phyloP scores from a whole-genome alignment of 92 coral and sea anemone species.

The Phymanthus crucifer region DNA sequence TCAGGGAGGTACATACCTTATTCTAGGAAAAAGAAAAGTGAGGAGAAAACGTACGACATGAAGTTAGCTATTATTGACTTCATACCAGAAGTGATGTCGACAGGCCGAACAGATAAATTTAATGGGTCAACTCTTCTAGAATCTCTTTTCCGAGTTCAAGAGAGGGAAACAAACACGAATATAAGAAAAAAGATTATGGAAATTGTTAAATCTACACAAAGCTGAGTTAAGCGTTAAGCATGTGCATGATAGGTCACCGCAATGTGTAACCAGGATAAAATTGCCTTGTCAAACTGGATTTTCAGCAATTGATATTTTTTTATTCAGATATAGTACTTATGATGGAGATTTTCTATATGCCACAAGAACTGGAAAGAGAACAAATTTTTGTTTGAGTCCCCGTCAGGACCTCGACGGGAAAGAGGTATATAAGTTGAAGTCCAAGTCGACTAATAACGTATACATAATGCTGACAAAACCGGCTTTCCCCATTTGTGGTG shows the following conservation, averaged over 20 bases:
- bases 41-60: conserved; percentile 28
- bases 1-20: conserved; percentile 24
- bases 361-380: conserved; percentile 23
- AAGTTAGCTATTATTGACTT: conserved; percentile 20
- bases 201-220: conserved; percentile 18
- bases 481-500: too few relatives aligned
- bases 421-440: background rate
- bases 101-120: conserved; percentile 9
- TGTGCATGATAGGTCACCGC: too few relatives aligned
- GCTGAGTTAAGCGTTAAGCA: too few relatives aligned
- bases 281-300: too few relatives aligned
- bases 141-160: conserved; percentile 25
- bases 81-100: conserved; percentile 18
- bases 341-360: conserved; percentile 27
- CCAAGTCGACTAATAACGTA: background rate
- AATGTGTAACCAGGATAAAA: too few relatives aligned
- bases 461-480: conserved; percentile 1
- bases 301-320: background rate
- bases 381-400: conserved; percentile 21
- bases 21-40: conserved; percentile 14
- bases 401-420: background rate
- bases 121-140: conserved; percentile 17
- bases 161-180: conserved; percentile 4
- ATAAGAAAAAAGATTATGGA: conserved; percentile 1
- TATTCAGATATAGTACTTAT: conserved; percentile 8